Evolutionary conservation across 2,113 vertebrate genomes (phyloP), one percentile per base, ranked within the genome.

Genomic region (Strix aluco): DNA sequence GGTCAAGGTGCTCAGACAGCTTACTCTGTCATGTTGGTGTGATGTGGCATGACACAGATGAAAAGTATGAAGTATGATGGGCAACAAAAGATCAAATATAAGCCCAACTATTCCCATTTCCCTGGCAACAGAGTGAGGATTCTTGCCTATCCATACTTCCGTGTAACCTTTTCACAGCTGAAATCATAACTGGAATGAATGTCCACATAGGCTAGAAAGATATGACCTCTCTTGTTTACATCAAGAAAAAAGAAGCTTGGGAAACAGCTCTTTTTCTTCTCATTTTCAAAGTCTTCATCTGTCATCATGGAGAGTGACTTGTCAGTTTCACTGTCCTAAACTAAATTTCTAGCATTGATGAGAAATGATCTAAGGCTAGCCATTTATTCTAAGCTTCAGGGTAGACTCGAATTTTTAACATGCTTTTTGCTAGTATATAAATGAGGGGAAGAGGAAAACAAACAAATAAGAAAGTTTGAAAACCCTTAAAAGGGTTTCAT

Each of bases 1-100:
- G 58, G 88, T 96, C 88, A 89, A 70, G 69, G 81, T 97, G 65
- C 94, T 95, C 92, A 88, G 46, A 62, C 54, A 94, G 36, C 42
- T 94, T 74, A 47, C 5, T 81, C 87, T 81, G 38, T 89, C 90
- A 63, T 65, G 52, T 81, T 86, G 58, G 84, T 88, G 74, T 85
- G 57, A 95, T 58, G 13, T 69, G 65, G n/a, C 54, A 58, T 71
- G 90, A 61, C 75, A 77, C 18, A 84, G 57, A 74, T 69, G 44
- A 91, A 95, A 92, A 89, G 22, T 65, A 94, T 57, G 69, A 94
- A 87, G 84, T 30, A 57, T 58, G 32, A 82, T 74, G 47, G 72
- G 81, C 36, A 69, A 85, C 75, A 90, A 49, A 90, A 95, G 42
- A 75, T 81, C 57, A 83, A 88, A 91, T 86, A 51, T 58, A 95